phyloP scores from a whole-genome alignment of 2,888 invertebrate species.

The Ethmia dodecea region DNA sequence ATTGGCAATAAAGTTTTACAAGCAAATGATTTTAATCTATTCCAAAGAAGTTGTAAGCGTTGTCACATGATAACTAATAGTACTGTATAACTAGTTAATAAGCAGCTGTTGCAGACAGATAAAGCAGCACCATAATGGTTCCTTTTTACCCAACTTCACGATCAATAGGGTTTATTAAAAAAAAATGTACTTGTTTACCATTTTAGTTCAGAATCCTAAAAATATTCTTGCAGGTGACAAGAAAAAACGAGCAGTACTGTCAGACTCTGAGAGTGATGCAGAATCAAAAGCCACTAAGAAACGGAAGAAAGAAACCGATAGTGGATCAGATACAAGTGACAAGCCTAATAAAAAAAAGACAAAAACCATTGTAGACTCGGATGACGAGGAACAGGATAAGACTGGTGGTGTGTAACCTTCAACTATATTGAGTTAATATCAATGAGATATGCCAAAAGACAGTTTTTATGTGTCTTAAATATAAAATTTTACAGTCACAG shows the following conservation, averaged over 20 bases:
- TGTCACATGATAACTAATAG: too few species aligned
- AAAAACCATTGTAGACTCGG: slow-evolving; percentile 81
- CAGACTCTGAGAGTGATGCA: slow-evolving; percentile 70
- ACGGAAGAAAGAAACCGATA: slow-evolving; percentile 63
- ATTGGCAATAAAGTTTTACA: too few species aligned
- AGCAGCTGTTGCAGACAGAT: neutral
- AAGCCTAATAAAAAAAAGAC: slow-evolving; percentile 69
- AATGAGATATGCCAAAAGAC: too few species aligned
- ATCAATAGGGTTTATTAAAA: too few species aligned
- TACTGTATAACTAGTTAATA: too few species aligned
- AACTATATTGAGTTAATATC: too few species aligned
- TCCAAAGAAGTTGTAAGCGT: too few species aligned
- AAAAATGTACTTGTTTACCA: too few species aligned
- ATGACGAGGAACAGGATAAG: slow-evolving; percentile 82
- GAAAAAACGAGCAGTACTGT: slow-evolving; percentile 65
- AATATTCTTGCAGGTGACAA: slow-evolving; percentile 43
- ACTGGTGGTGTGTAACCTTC: too few species aligned
- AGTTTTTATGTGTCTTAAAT: neutral
- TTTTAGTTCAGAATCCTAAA: too few species aligned
- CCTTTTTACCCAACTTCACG: too few species aligned
- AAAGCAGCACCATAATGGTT: neutral
- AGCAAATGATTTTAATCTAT: too few species aligned
- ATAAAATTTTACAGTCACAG: slow-evolving; percentile 74
- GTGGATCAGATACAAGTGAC: slow-evolving; percentile 59
- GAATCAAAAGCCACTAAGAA: slow-evolving; percentile 48